phyloP scores from a whole-genome alignment of 2,113 vertebrate species.

The Leucopsar rothschildi region DNA sequence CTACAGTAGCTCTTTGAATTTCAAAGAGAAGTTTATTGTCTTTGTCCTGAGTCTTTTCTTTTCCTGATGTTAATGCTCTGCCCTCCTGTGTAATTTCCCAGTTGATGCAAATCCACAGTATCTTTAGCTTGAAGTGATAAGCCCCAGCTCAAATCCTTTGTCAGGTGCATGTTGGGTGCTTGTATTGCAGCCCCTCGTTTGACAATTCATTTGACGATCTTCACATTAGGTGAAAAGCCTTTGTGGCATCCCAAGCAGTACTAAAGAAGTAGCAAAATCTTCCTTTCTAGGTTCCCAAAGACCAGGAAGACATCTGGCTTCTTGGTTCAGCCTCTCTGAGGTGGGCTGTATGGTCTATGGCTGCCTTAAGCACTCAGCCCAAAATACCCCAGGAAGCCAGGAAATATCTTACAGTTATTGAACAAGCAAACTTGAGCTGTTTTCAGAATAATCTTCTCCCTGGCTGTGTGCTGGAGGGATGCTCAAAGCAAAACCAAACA shows the following conservation, averaged over 20 bases:
- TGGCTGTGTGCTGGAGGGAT: background rate
- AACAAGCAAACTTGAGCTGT: background rate
- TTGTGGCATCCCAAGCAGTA: background rate
- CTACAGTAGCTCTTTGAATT: background rate
- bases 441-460: background rate
- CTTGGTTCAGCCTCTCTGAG: background rate
- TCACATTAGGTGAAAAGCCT: background rate
- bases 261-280: background rate
- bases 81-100: background rate
- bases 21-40: background rate
- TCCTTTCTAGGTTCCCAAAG: background rate
- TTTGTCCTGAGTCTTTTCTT: background rate
- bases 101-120: background rate
- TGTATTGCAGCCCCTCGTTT: background rate
- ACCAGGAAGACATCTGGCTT: background rate
- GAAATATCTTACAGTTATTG: background rate
- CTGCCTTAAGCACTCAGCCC: background rate
- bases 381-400: background rate
- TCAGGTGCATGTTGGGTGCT: background rate
- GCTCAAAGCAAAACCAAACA: background rate
- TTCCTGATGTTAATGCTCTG: background rate
- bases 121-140: background rate
- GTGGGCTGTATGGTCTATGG: fast-evolving
- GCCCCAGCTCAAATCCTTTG: background rate
- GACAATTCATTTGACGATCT: background rate